Evolutionary conservation across 2,113 vertebrate species (phyloP), one percentile per base, ranked within the genome.

Genomic region (Phalacrocorax aristotelis): DNA sequence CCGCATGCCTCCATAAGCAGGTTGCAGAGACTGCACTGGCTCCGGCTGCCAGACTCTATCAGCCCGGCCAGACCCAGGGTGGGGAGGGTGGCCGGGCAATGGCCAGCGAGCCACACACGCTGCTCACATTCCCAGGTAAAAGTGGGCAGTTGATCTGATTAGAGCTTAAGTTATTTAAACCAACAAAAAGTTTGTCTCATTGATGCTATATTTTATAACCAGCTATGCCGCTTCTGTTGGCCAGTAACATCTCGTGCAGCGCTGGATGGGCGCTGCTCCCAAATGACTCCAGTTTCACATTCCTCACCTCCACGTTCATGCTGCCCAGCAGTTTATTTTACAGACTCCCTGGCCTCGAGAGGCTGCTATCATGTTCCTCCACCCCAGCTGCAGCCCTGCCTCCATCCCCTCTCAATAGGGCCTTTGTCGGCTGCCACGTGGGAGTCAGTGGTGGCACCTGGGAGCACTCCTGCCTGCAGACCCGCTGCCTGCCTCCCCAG

Each of bases 301-400:
- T 96, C 96, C 93, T 96, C 93, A 92, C 89, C 89, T 97, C 91
- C 52, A 82, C 1, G 0, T 84, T 81, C 54, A 1, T 0, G 2
- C 78, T 91, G 77, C 74, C 84, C 32, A 0, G 74, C 0, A 8
- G 94, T 95, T 97, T 97, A 87, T 87, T 94, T 95, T 95, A 93
- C 94, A 95, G 93, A 96, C 94, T 97, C 87, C 54, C 91, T 91
- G 93, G 95, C 96, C 90, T 93, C 10, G 0, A 78, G 74, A 89
- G 62, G 40, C 77, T 91, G 87, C 87, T 96, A 95, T 96, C 83
- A 5, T 79, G 40, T 96, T 94, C 91, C 65, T 75, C 27, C 4
- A 1, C 55, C 26, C 57, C 14, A 2, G 88, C 87, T 27, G 0
- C 60, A 87, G 66, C 20, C 48, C 68, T 78, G 51, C 60, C 44